Conservation (phyloP, 2,888 invertebrate genomes). For the Cyclophora punctaria region DNA sequence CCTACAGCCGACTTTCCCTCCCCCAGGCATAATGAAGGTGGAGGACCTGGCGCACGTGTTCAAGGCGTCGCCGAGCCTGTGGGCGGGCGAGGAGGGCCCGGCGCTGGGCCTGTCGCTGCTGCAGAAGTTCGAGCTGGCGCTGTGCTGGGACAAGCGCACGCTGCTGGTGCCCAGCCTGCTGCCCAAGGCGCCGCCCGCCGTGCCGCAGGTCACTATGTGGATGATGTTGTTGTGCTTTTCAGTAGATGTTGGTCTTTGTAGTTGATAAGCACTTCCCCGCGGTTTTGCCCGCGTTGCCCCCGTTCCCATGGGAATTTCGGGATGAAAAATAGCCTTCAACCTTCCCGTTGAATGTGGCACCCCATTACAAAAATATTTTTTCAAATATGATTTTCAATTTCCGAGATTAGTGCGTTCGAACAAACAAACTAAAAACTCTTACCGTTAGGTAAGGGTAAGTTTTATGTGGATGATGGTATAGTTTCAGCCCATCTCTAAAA, state of each 20-base stretch:
- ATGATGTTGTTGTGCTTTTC: no score
- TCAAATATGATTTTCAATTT: no score
- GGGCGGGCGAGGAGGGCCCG: constrained; percentile 73
- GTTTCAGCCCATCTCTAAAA: neutral
- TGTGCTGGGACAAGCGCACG: constrained; percentile 95
- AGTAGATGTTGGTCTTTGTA: no score
- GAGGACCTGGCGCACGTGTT: constrained; percentile 95
- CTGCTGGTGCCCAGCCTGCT: constrained; percentile 94
- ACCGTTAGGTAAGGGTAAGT: no score
- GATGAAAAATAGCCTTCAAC: no score
- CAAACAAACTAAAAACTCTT: no score
- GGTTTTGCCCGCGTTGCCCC: no score
- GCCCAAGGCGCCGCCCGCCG: constrained; percentile 74
- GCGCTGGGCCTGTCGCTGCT: constrained; percentile 92
- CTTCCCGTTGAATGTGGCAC: no score
- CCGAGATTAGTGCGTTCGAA: no score
- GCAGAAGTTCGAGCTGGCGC: constrained; percentile 97
- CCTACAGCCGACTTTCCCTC: neutral
- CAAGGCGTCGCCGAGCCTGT: constrained; percentile 87
- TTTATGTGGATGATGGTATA: neutral
- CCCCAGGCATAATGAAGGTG: constrained; percentile 88
- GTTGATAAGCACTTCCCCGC: no score
- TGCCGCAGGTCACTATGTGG: constrained; percentile 26
- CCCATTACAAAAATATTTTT: no score
- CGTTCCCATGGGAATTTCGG: no score